These are phyloP conservation scores for Entelurus aequoreus DNA, from an alignment of 2,113 vertebrate genomes.

Conservation along the genomic window DNA sequence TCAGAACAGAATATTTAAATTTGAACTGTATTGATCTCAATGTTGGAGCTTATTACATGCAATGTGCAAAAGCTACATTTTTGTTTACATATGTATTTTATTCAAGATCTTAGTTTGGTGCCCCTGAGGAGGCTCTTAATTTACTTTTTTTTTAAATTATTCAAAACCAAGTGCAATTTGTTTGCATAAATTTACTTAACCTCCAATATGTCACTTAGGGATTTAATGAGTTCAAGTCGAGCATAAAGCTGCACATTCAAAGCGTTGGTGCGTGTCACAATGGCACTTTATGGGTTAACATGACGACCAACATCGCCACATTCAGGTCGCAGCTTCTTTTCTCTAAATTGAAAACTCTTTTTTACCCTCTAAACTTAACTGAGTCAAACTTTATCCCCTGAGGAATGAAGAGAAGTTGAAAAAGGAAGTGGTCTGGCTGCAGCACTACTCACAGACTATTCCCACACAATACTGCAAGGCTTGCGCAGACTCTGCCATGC, in stretches of 20 bases:
- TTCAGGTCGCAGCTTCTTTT: background rate
- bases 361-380: background rate
- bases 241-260: no score
- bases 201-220: background rate
- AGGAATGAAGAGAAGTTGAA: background rate
- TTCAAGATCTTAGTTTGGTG: no score
- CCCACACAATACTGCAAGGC: background rate
- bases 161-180: no score
- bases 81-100: no score
- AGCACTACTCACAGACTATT: background rate
- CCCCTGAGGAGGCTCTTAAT: no score
- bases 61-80: no score
- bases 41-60: no score
- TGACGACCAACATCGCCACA: background rate
- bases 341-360: background rate
- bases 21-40: no score
- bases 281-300: constrained; percentile 8
- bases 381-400: background rate
- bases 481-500: background rate
- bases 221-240: background rate
- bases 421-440: background rate
- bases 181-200: no score
- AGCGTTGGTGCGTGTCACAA: no score
- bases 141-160: no score
- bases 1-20: no score